Conservation (phyloP, 2,113 vertebrate species). For the Dermatemys mawii region DNA sequence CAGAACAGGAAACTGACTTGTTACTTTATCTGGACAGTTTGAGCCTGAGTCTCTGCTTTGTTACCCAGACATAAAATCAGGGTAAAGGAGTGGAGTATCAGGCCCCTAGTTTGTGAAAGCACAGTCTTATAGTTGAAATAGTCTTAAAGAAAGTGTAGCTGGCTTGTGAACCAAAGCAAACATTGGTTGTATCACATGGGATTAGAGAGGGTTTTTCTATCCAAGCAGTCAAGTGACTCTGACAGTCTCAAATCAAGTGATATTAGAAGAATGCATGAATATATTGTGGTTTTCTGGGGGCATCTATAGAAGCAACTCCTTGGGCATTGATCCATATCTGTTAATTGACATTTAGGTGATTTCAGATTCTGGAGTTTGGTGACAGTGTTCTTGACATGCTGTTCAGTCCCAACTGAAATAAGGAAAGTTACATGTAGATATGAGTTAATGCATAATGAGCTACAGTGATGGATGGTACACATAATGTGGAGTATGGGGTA, state of each 20-base stretch:
- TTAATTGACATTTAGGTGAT: neutral
- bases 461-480: neutral
- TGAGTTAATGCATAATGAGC: neutral
- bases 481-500: neutral
- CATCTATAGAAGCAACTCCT: neutral
- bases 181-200: neutral
- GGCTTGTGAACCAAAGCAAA: neutral
- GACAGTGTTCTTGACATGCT: neutral
- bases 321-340: neutral
- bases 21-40: neutral
- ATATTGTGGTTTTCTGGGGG: neutral
- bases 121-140: neutral
- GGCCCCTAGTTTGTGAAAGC: neutral
- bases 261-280: neutral
- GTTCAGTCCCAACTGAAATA: neutral
- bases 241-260: constrained; percentile 2
- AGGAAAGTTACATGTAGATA: neutral
- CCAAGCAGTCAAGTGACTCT: neutral
- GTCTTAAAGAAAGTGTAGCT: neutral
- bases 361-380: neutral
- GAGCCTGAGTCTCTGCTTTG: neutral
- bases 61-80: neutral
- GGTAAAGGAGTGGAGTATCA: neutral
- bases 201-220: constrained; percentile 25
- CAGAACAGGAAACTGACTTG: neutral